Evolutionary conservation across 2,797 vertebrate genomes (phyloP), one percentile per base, ranked within the genome.

Genomic region (Chloroceryle inda): DNA sequence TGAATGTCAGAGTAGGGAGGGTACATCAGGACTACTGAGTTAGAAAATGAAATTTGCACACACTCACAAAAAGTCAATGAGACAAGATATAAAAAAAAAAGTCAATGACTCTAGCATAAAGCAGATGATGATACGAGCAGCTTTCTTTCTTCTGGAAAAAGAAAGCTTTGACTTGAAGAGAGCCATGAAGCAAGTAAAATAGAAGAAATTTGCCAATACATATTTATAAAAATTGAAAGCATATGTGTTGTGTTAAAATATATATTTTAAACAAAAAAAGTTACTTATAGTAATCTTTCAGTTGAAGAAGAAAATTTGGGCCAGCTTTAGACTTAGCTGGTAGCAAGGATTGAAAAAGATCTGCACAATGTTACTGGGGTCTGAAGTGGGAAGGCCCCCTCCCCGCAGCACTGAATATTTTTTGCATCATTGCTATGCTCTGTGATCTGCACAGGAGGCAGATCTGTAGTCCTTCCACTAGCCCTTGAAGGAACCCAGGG

Each of bases 211-310:
- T 52, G 95, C 89, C 87, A 96, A 93, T 94, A 83, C 31, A 61
- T 93, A 89, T 96, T 96, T 95, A 92, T 66, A 95, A 94, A 94
- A 96, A 96, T 95, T 92, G 81, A 94, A 97, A 97, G 59, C 95
- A 95, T 53, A 74, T 96, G 93, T 95, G 40, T 81, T 85, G 63
- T 53, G 35, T 80, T 93, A 91, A 79, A 86, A 80, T 27, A 80
- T 59, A 88, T 8, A 44, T 85, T 91, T 95, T 44, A 80, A 95
- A 78, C 27, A 89, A 88, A 95, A 85, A 4, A 85, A 4, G 50
- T 69, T 72, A 63, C 47, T 83, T 94, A 92, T 56, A 68, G 75
- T n/a, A 33, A 88, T 81, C 11, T 94, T 94, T 94, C 87, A 14
- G 1, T 12, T 67, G 55, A 78, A 78, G 58, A 10, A 45, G 64